These are phyloP conservation scores for Phylloscopus collybita DNA, from an alignment of 2,797 vertebrate genomes.

Conservation along the genomic window DNA sequence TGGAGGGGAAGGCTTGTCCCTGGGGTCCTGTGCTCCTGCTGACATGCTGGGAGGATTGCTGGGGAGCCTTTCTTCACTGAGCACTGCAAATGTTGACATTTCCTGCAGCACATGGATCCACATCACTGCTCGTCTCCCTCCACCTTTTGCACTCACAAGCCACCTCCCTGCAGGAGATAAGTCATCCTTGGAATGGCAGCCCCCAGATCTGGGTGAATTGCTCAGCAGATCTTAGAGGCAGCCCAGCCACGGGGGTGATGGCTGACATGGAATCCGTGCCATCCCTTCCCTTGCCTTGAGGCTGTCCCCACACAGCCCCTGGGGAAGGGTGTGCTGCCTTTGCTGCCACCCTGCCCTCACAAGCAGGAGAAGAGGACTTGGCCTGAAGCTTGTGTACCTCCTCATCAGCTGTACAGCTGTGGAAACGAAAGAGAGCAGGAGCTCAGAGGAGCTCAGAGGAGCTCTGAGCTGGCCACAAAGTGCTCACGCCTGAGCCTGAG, in stretches of 20 bases:
- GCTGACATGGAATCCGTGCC: rapidly evolving
- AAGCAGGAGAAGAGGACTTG: neutral
- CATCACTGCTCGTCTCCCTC: neutral
- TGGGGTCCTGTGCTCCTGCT: rapidly evolving
- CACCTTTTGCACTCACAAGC: neutral
- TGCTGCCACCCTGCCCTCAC: neutral
- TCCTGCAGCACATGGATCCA: neutral
- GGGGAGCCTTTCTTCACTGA: neutral
- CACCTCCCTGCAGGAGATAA: neutral
- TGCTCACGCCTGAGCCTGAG: rapidly evolving
- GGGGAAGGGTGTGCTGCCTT: neutral
- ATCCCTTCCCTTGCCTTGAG: neutral
- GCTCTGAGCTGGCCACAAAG: neutral
- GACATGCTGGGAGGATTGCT: neutral
- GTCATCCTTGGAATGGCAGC: neutral
- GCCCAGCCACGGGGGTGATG: neutral
- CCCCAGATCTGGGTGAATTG: neutral
- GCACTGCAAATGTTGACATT: neutral
- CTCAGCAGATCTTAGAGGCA: neutral
- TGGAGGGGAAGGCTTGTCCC: neutral
- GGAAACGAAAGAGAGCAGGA: neutral
- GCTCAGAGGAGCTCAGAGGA: neutral
- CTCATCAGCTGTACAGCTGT: neutral
- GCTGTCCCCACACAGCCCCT: neutral
- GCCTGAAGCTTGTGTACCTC: neutral